These are phyloP conservation scores for Brotula barbata DNA, from an alignment of 2,797 vertebrate species.

Conservation along the genomic window DNA sequence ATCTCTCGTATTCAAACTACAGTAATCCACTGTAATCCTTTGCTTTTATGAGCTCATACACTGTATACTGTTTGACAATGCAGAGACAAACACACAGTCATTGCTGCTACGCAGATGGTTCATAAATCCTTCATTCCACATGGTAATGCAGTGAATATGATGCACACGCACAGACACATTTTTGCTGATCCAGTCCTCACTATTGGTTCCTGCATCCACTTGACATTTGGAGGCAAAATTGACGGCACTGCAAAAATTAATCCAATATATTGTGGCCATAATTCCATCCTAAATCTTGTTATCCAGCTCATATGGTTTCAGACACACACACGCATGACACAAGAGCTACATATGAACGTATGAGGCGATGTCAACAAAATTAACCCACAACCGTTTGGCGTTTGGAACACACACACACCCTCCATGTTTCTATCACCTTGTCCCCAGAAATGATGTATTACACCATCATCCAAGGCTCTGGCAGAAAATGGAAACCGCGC, in stretches of 20 bases:
- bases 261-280: no score
- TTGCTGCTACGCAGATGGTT: slow-evolving; percentile 8
- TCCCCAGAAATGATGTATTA: slow-evolving; percentile 8
- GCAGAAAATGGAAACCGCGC: slow-evolving; percentile 1
- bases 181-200: no score
- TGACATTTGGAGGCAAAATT: no score
- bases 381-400: no score
- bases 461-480: slow-evolving; percentile 29
- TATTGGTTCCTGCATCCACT: no score
- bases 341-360: no score
- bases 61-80: background rate
- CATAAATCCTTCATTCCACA: background rate
- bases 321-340: no score
- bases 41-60: background rate
- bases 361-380: no score
- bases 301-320: no score
- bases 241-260: no score
- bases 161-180: slow-evolving; percentile 4
- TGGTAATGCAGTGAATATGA: background rate
- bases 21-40: background rate
- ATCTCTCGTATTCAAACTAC: background rate
- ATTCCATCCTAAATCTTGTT: no score
- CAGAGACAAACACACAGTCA: slow-evolving; percentile 6
- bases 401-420: slow-evolving; percentile 6
- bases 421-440: slow-evolving; percentile 15